Evolutionary conservation across 2,888 invertebrate genomes (phyloP), one percentile per base, ranked within the genome.

Genomic region (Synergus umbraculus): DNA sequence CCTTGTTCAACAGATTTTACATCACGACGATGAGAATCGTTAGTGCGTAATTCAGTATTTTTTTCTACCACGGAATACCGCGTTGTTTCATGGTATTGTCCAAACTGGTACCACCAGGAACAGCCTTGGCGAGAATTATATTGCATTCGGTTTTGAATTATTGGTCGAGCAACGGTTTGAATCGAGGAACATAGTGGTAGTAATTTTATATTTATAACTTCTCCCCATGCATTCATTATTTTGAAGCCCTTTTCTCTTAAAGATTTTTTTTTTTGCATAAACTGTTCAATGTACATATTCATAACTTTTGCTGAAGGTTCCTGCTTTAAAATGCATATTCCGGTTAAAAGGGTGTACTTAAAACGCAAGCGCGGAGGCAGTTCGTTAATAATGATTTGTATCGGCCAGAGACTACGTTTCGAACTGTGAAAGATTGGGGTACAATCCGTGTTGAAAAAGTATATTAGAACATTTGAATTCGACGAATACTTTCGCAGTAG

Each of bases 301-400:
- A 78, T 78, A 43, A 78, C 43, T 46, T 58, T 78, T 5, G 78
- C 7, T 60, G 41, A 60, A 2, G 73, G 73, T 46, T 73, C 69
- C 22, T 81, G 78, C 13, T 76, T 46, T 29, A 76, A 76, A 44
- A 78, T 54, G 41, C 46, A 65, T 64, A 81, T 46, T n/a, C 37
- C 81, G 5, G 58, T 67, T 41, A 81, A 44, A 41, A 81, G 43
- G 12, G 64, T 46, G 22, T 78, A 46, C 76, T 76, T 81, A 29
- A 79, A 81, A 15, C 79, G 73, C n/a, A 73, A 44, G 54, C 65
- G 8, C 7, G 76, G 77, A 13, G 76, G 41, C 29, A 81, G 76
- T 78, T 77, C 79, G 54, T 81, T 77, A 65, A 81, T 37, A 65
- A 79, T 78, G 18, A 81, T 54, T 58, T 77, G 81, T 73, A 81